Evolutionary conservation across 2,113 vertebrate genomes (phyloP).

Genomic region (Pelodiscus sinensis): DNA sequence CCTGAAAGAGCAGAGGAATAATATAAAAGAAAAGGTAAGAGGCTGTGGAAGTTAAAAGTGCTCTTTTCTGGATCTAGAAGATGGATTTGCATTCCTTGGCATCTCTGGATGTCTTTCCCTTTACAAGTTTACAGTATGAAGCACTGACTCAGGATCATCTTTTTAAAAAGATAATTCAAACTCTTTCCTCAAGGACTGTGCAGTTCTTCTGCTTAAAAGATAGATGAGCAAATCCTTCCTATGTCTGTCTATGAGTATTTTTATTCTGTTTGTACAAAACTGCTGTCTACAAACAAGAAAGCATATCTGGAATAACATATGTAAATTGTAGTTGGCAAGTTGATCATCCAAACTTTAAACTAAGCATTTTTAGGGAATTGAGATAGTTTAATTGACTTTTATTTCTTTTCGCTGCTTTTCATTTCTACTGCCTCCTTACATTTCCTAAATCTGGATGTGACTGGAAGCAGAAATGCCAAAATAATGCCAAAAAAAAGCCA

Average conservation of each 20-base stretch:
- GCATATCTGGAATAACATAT: background rate
- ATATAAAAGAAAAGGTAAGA: background rate
- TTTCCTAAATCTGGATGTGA: background rate
- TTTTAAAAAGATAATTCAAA: background rate
- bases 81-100: background rate
- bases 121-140: background rate
- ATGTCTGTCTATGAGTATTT: slow-evolving; percentile 1
- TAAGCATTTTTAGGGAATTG: slow-evolving; percentile 11
- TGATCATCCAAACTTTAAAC: background rate
- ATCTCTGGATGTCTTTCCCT: background rate
- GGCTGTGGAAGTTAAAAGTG: background rate
- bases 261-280: background rate
- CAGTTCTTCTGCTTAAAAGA: background rate
- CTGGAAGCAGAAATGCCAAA: background rate
- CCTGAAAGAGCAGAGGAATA: background rate
- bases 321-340: background rate
- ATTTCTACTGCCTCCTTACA: background rate
- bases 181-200: background rate
- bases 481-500: background rate
- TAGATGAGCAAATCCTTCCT: background rate
- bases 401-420: slow-evolving; percentile 1
- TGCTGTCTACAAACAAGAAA: slow-evolving; percentile 25
- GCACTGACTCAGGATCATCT: background rate
- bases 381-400: background rate
- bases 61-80: background rate